These are phyloP conservation scores for Rhabdophis nuchalis DNA, from an alignment of 2,797 vertebrate genomes.

Conservation along the genomic window DNA sequence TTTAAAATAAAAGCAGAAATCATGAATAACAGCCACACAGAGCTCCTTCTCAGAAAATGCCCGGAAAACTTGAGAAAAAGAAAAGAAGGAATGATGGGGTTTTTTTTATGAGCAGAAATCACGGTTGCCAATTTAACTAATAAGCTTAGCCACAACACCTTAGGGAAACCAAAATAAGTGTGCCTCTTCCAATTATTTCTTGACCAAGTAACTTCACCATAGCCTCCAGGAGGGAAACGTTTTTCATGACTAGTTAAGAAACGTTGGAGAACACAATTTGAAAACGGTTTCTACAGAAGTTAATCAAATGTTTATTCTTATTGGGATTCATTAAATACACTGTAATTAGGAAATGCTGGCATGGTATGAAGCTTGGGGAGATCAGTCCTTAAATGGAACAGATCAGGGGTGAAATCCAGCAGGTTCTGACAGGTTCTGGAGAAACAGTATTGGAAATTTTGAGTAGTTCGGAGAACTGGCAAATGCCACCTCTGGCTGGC, in stretches of 20 bases:
- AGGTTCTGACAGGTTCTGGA: no score
- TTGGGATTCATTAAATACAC: background rate
- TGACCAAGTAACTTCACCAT: background rate
- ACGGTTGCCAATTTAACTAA: background rate
- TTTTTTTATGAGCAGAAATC: background rate
- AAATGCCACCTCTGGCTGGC: no score
- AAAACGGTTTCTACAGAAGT: background rate
- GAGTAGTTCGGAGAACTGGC: no score
- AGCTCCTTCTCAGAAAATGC: background rate
- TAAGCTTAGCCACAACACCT: background rate
- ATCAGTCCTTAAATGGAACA: background rate
- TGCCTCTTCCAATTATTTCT: slow-evolving; percentile 7
- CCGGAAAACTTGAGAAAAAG: background rate
- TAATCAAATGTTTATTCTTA: background rate
- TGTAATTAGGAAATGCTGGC: background rate
- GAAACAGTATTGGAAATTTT: no score
- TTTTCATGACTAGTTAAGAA: background rate
- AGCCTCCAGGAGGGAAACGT: background rate
- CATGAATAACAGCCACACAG: background rate
- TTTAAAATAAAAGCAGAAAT: slow-evolving; percentile 23
- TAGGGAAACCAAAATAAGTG: background rate
- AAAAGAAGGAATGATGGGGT: background rate
- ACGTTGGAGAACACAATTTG: background rate
- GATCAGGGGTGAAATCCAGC: no score
- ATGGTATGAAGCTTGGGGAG: background rate